Evolutionary conservation across 2,888 invertebrate genomes (phyloP), one percentile per base, ranked within the genome.

Genomic region (Rhagium mordax): DNA sequence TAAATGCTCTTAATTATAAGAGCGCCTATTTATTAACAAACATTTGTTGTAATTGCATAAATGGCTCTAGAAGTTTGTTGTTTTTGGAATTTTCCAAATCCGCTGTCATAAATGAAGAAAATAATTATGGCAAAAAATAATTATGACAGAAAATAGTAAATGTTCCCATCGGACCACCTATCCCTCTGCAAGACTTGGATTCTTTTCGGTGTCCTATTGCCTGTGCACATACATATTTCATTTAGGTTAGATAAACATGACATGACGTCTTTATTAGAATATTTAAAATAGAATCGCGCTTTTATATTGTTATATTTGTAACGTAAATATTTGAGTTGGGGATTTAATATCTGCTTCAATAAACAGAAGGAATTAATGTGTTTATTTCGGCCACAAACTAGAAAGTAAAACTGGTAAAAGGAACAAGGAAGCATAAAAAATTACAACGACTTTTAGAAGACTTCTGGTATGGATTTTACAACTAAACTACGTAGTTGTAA

Each of bases 231-330:
- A 49, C 24, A 64, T 64, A 64, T 49, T 64, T 64, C 61, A 61
- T 64, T 64, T 49, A 49, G 62, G 62, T 64, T 49, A 24, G 21
- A 48, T 64, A 64, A 64, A 64, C 62, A 64, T 48, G 33, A 33
- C 33, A 53, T 55, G 15, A 27, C 48, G 24, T 64, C 62, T 64
- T 24, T 64, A 47, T 15, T 64, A 24, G n/a, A 64, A 49, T 64
- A 49, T 64, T 64, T 27, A 64, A 64, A 64, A 64, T 64, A 24
- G 49, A 48, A 27, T 49, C 15, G 15, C 5, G 15, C 49, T 64
- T 49, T 64, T 64, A 64, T 64, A 64, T 64, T 64, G 62, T 64
- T 64, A 49, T 64, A 64, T 64, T 49, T 64, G 49, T 21, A 64
- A 49, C 49, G 62, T 49, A 61, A 61, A 61, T 61, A 61, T 61